Base-by-base conservation (phyloP, 2,888 invertebrate genomes). In the Scaptomyza reducta region DNA sequence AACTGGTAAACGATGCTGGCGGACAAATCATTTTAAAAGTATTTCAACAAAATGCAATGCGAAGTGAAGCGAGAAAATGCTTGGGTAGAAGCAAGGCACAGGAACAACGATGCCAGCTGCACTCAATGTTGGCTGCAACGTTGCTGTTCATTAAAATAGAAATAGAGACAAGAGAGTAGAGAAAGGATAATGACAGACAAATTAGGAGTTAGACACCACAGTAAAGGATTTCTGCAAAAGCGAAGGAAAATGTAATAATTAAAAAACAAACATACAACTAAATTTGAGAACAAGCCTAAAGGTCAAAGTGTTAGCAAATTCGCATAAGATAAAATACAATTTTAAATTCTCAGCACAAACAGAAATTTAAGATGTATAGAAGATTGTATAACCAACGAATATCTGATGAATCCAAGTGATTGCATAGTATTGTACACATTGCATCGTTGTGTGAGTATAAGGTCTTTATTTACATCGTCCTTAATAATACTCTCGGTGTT, bases 11-110 rank as follows among this genome's bases (percentile, higher is more conserved):
- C 65, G 45, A 51, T 63, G 74, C 62, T 70, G 66, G 73, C 79
- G 71, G 87, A 70, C 70, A 80, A 86, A 82, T 82, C 80, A 83
- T 82, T 80, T 80, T 75, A 78, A 87, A 77, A 77, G 75, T 75
- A 84, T 82, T 87, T 74, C 68, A 70, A 54, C 72, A 65, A 68
- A 74, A 74, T 84, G 72, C 81, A 72, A 68, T 79, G 71, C 47
- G 77, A 63, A 69, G 63, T 76, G 70, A 74, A 75, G 62, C 68
- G 44, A 53, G 72, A 50, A 60, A 66, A 74, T 58, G 59, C 51
- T 59, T 46, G 50, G 50, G 27, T 35, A 45, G 55, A 56, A 45
- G 45, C 58, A 54, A 54, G 64, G 25, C 55, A 53, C 31, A 44
- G 58, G 7, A 47, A 40, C 45, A 56, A 57, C 57, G 49, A 60